Evolutionary conservation across 2,797 vertebrate species (phyloP).

Genomic region (Notolepis coatsorum): DNA sequence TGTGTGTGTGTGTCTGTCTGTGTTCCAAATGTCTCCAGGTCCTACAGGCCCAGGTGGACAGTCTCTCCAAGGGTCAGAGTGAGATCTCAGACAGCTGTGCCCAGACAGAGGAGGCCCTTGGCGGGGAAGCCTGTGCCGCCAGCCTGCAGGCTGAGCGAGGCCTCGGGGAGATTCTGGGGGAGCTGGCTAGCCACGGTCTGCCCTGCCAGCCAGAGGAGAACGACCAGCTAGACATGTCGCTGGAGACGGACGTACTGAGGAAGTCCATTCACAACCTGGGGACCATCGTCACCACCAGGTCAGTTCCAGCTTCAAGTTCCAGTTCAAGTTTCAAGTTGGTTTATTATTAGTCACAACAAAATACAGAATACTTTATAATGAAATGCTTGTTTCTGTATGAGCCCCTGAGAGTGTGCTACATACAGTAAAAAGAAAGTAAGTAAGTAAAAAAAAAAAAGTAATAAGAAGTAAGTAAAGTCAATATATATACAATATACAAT

Average conservation of each 20-base stretch:
- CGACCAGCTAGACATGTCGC: conserved; percentile 92
- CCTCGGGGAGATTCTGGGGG: conserved; percentile 87
- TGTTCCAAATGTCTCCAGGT: conserved; percentile 82
- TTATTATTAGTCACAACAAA: too few relatives aligned
- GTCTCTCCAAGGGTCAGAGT: conserved; percentile 87
- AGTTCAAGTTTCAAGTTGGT: too few relatives aligned
- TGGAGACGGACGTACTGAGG: conserved; percentile 94
- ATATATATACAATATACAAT: too few relatives aligned
- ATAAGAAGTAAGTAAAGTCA: too few relatives aligned
- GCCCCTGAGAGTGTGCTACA: too few relatives aligned
- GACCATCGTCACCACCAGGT: conserved; percentile 92
- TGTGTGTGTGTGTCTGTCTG: background rate
- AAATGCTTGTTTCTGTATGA: too few relatives aligned
- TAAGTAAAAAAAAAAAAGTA: too few relatives aligned
- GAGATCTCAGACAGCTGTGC: conserved; percentile 87
- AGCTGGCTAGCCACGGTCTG: conserved; percentile 84
- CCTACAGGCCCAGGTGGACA: conserved; percentile 93
- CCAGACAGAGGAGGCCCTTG: conserved; percentile 88
- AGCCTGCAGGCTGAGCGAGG: conserved; percentile 88
- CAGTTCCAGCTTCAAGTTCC: background rate
- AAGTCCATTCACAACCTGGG: conserved; percentile 98
- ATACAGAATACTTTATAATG: too few relatives aligned
- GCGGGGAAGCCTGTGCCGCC: conserved; percentile 86
- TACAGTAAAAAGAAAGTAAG: too few relatives aligned
- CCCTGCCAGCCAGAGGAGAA: conserved; percentile 93